Conservation (phyloP, 2,113 vertebrate genomes). For the Pandion haliaetus region DNA sequence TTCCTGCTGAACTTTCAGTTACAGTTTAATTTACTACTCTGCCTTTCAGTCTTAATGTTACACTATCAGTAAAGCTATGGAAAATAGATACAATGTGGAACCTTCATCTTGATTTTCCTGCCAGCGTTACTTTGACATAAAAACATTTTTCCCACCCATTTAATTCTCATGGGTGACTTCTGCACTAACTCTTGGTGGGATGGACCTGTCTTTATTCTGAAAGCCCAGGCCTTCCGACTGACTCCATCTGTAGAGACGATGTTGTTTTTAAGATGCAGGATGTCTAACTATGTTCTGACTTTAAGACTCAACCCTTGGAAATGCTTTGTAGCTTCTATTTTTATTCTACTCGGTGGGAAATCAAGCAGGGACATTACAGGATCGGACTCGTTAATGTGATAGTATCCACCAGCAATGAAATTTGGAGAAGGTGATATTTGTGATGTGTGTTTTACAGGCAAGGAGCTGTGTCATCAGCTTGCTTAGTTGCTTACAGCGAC, state of each 20-base stretch:
- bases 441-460: fast-evolving
- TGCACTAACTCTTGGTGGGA: background rate
- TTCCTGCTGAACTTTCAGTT: background rate
- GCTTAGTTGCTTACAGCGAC: background rate
- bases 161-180: background rate
- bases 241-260: background rate
- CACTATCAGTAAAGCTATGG: background rate
- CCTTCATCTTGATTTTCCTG: background rate
- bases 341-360: background rate
- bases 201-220: background rate
- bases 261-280: background rate
- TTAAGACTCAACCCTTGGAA: background rate
- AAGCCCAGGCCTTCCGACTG: background rate
- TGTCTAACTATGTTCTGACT: background rate
- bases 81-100: background rate
- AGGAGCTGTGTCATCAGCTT: background rate
- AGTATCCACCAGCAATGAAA: background rate
- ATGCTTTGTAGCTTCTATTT: background rate
- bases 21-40: background rate
- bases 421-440: background rate
- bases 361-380: background rate
- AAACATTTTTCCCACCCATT: background rate
- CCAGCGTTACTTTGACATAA: background rate
- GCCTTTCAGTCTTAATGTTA: background rate
- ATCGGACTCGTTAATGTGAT: background rate